Conservation (phyloP, 2,888 invertebrate genomes). For the Sericinus montela region DNA sequence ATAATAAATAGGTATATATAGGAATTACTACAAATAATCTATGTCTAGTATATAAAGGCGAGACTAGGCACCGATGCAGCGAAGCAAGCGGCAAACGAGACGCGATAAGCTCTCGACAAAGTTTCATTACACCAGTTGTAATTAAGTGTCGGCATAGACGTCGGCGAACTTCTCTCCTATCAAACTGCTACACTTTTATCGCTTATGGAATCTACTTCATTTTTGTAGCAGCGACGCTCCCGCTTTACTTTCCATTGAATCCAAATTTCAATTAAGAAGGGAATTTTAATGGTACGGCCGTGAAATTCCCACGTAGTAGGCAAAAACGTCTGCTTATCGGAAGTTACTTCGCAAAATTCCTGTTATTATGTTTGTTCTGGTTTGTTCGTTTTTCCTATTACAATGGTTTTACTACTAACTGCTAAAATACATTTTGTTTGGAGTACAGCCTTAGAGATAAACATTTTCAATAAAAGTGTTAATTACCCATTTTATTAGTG, state of each 20-base stretch:
- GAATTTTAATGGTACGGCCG: conserved; percentile 32
- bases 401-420: no score
- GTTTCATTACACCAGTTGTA: conserved; percentile 65
- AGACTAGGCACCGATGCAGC: background rate
- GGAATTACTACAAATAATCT: no score
- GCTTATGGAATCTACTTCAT: conserved; percentile 54
- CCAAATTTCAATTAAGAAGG: conserved; percentile 31
- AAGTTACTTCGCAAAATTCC: conserved; percentile 6
- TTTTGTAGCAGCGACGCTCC: conserved; percentile 41
- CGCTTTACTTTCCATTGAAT: conserved; percentile 20
- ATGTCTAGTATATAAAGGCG: background rate
- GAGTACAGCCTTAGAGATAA: no score
- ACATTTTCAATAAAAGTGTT: no score
- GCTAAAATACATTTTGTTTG: no score
- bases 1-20: no score
- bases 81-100: conserved; percentile 27
- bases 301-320: conserved; percentile 14
- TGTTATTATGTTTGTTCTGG: background rate
- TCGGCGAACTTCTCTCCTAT: conserved; percentile 56
- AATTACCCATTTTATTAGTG: no score
- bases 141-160: conserved; percentile 60
- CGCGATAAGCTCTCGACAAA: conserved; percentile 45
- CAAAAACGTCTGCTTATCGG: conserved; percentile 15
- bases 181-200: conserved; percentile 61
- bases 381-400: no score